phyloP scores from a whole-genome alignment of 2,888 invertebrate species.

The Philaethria dido region DNA sequence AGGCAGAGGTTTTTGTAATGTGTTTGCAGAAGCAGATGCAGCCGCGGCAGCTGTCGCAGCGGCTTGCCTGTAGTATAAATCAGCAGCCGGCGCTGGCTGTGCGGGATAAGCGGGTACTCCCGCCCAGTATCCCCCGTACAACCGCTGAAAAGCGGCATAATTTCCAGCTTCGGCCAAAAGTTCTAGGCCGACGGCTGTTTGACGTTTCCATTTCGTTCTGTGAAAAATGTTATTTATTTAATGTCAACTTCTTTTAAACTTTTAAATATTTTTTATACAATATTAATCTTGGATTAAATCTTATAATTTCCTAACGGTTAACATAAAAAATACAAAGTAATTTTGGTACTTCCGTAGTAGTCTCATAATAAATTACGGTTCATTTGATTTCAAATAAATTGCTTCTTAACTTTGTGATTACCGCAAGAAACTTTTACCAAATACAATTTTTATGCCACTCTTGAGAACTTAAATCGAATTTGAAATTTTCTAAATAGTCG shows the following conservation, averaged over 20 bases:
- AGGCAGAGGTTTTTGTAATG: constrained; percentile 94
- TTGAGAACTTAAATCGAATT: constrained; percentile 75
- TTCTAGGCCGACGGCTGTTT: constrained; percentile 98
- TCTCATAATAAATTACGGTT: constrained; percentile 50
- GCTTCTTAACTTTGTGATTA: constrained; percentile 57
- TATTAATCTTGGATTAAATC: background rate
- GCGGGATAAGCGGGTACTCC: constrained; percentile 88
- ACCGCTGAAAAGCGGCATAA: constrained; percentile 98
- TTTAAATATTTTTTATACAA: background rate
- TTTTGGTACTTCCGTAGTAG: background rate
- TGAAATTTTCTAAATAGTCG: constrained; percentile 76
- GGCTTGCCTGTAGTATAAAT: constrained; percentile 92
- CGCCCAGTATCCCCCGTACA: constrained; percentile 92
- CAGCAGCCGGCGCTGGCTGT: constrained; percentile 87
- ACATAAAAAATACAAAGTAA: background rate
- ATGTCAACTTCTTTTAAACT: background rate
- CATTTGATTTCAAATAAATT: constrained; percentile 64
- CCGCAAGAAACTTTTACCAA: constrained; percentile 62
- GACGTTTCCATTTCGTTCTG: constrained; percentile 99
- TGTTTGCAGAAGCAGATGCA: constrained; percentile 85
- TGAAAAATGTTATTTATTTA: constrained; percentile 24
- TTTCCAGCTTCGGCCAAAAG: constrained; percentile 98
- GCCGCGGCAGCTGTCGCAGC: constrained; percentile 88
- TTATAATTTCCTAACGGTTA: background rate
- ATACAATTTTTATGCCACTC: constrained; percentile 65